A percentile compares a stretch with the other conserved stretches of the same genome.
Evolutionary conservation across 2,113 vertebrate genomes (phyloP).

Genomic region (Alaudala cheleensis): DNA sequence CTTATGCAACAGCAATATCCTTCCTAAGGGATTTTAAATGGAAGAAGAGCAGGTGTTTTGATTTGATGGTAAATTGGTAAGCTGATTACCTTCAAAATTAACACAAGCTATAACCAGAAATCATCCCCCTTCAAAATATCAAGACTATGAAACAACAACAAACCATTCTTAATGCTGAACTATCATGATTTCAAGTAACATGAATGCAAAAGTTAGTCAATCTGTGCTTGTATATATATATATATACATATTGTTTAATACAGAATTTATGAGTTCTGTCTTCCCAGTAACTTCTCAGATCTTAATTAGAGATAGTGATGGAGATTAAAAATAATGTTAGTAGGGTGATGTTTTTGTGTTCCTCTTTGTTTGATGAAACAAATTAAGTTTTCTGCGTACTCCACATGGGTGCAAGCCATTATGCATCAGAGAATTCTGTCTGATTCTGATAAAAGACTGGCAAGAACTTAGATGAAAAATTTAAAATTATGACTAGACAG

Average conservation of each 20-base stretch:
- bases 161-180: neutral
- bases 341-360: neutral
- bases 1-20: neutral
- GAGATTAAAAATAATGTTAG: neutral
- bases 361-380: neutral
- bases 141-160: neutral
- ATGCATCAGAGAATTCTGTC: neutral
- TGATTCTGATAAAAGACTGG: neutral
- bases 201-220: neutral
- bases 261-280: neutral
- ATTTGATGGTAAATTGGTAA: neutral
- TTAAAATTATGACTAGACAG: neutral
- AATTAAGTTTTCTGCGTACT: neutral
- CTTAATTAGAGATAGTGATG: neutral
- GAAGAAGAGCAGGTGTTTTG: neutral
- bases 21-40: neutral
- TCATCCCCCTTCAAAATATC: neutral
- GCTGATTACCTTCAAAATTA: neutral
- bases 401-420: fast-evolving
- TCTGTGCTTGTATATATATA: neutral
- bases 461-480: neutral
- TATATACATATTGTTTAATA: neutral
- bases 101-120: neutral
- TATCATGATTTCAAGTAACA: neutral
- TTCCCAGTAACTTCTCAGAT: neutral